Base-by-base conservation (phyloP, 2,888 invertebrate genomes). In the Hydroisotoma schaefferi region DNA sequence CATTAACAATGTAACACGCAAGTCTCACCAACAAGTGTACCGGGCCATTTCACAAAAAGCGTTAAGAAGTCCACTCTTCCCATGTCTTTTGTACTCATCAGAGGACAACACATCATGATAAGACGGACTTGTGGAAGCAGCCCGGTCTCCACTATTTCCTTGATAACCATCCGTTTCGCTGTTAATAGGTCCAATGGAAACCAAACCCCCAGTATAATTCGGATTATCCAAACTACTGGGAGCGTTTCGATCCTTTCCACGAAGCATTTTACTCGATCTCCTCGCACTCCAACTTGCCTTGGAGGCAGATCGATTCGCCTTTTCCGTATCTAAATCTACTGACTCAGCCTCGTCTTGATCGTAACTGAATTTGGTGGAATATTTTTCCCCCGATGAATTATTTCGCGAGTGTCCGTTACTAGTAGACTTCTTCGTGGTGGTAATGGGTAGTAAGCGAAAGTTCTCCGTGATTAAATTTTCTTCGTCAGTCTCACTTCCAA, bases 221-320 rank as follows among this genome's bases (percentile, higher is more conserved):
- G 65, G 65, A 53, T 65, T 65, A 38, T 65, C 65, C 43, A 65
- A 58, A 33, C 55, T 58, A 28, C 65, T 65, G 29, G 61, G 59
- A 58, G 61, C 58, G 59, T 49, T 55, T 48, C 61, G 47, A 33
- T 65, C 58, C 38, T 60, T 46, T 5, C 59, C 60, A 56, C 65
- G 58, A 2, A 61, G 43, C 65, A 65, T 65, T 22, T 57, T 65
- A 37, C 59, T 56, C 2, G 55, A 46, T 15, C 55, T 2, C 8
- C 27, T 27, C n/a, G n/a, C n/a, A n/a, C n/a, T n/a, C n/a, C n/a
- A n/a, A n/a, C n/a, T n/a, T n/a, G n/a, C n/a, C 3, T 22, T 58
- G 23, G 23, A 52, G 28, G 43, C 28, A 2, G 43, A 20, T 52
- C 23, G 29, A 37, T 29, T 33, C 3, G 37, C 29, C 23, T 52